These are phyloP conservation scores for Taeniopygia guttata DNA, from an alignment of 2,797 vertebrate species.

Conservation along the genomic window DNA sequence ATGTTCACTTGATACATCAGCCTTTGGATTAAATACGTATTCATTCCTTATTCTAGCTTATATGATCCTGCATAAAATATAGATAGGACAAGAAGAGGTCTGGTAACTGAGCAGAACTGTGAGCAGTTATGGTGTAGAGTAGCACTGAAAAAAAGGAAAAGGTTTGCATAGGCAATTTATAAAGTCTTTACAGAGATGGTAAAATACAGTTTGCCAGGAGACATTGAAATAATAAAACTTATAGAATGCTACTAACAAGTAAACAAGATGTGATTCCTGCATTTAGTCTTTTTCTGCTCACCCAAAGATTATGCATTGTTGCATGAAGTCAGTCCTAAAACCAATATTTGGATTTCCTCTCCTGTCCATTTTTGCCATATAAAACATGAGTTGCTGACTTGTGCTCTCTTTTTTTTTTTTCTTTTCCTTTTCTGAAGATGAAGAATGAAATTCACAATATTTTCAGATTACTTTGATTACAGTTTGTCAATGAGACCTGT, in stretches of 20 bases:
- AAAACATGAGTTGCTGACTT: not conserved
- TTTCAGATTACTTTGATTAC: not conserved
- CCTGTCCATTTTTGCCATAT: not conserved
- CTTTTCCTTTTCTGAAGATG: not conserved
- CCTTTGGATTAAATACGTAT: not conserved
- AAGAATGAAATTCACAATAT: not conserved
- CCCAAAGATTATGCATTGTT: not conserved
- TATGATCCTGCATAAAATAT: not conserved
- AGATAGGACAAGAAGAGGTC: not conserved
- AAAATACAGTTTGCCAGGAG: not conserved
- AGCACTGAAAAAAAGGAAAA: not conserved
- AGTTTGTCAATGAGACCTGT: not conserved
- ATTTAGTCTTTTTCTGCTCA: not conserved
- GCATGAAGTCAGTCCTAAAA: not conserved
- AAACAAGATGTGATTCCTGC: not conserved
- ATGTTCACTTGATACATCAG: not conserved
- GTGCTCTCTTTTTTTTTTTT: not conserved
- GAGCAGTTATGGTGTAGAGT: not conserved
- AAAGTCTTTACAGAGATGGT: not conserved
- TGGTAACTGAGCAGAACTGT: not conserved
- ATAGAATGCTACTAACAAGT: not conserved
- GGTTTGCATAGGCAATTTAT: not conserved
- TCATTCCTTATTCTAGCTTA: not conserved
- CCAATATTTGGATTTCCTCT: not conserved
- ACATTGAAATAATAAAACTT: not conserved